Evolutionary conservation across 2,888 invertebrate genomes (phyloP).

Genomic region (Epistrophella euchroma): DNA sequence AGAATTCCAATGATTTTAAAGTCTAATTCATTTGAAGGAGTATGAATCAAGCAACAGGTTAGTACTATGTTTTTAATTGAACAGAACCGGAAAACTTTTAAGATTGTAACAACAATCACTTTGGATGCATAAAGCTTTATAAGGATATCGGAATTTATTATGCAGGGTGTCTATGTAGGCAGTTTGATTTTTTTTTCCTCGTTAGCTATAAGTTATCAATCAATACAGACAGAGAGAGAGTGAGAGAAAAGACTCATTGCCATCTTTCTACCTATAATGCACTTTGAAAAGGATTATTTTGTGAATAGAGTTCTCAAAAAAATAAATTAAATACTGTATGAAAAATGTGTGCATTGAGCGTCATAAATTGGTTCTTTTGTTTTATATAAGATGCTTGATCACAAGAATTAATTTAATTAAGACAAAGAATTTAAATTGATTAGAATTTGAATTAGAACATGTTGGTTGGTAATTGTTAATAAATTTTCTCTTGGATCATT

Average conservation of each 20-base stretch:
- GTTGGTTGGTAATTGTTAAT: too few species aligned
- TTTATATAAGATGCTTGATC: too few species aligned
- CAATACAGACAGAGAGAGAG: not conserved
- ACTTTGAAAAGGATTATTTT: not conserved
- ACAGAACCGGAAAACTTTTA: slow-evolving; percentile 11
- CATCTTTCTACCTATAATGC: not conserved
- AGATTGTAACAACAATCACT: slow-evolving; percentile 1
- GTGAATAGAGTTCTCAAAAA: not conserved
- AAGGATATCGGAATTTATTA: not conserved
- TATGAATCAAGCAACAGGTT: not conserved
- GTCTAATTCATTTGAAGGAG: not conserved
- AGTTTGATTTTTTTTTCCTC: not conserved
- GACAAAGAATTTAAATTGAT: too few species aligned
- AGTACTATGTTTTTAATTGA: slow-evolving; percentile 10
- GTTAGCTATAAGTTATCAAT: not conserved
- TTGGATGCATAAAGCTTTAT: slow-evolving; percentile 1
- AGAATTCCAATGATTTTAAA: slow-evolving; percentile 5
- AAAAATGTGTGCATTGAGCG: not conserved
- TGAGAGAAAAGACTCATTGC: not conserved
- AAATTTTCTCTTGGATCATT: too few species aligned
- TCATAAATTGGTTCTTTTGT: not conserved
- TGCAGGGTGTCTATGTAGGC: not conserved
- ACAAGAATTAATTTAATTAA: too few species aligned
- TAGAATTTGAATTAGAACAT: too few species aligned
- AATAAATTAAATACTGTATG: not conserved